These are phyloP conservation scores for Malacosoma neustria DNA, from an alignment of 2,888 invertebrate genomes.

Conservation along the genomic window DNA sequence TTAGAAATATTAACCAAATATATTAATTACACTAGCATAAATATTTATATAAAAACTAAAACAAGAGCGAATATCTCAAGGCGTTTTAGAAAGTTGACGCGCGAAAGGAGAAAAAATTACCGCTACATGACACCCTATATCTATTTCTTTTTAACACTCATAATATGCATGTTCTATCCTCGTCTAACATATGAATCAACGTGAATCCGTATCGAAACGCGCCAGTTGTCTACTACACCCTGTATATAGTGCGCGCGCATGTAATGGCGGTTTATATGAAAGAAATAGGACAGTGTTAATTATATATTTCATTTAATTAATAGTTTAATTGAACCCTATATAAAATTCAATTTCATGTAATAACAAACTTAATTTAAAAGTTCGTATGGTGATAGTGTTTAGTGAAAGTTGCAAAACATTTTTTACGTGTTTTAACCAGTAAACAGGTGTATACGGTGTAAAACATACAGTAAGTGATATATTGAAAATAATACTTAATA, in stretches of 20 bases:
- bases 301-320: conserved; percentile 18
- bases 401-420: not conserved
- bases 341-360: too few relatives aligned
- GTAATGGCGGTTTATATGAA: conserved; percentile 32
- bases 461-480: not conserved
- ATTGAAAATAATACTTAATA: too few relatives aligned
- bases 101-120: conserved; percentile 70
- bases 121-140: conserved; percentile 58
- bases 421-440: not conserved
- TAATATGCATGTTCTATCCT: conserved; percentile 26
- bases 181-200: conserved; percentile 31
- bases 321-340: too few relatives aligned
- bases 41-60: conserved; percentile 28
- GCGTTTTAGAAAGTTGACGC: conserved; percentile 69
- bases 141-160: conserved; percentile 29
- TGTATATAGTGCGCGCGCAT: conserved; percentile 40
- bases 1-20: too few relatives aligned
- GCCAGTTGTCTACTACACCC: conserved; percentile 47
- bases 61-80: conserved; percentile 44
- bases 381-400: not conserved
- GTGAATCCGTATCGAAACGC: conserved; percentile 20
- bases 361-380: too few relatives aligned
- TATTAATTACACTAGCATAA: too few relatives aligned
- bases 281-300: conserved; percentile 19
- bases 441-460: not conserved